phyloP scores from a whole-genome alignment of 2,888 invertebrate genomes.

The Eutolmus rufibarbis region DNA sequence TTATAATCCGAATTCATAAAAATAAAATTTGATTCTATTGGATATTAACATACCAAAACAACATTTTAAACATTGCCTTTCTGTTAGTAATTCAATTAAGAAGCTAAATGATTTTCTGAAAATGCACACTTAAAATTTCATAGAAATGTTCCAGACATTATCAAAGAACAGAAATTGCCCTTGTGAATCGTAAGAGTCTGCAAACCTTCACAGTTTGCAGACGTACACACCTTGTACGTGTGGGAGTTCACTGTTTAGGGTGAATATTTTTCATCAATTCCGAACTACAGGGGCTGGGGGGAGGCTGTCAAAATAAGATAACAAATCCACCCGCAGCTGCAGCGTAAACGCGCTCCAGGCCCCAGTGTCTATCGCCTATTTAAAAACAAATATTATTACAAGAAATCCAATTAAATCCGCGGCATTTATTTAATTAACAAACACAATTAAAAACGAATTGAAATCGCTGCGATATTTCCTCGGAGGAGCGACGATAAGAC shows the following conservation, averaged over 20 bases:
- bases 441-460: constrained; percentile 48
- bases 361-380: constrained; percentile 31
- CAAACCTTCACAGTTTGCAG: background rate
- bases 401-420: constrained; percentile 49
- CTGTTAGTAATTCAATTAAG: background rate
- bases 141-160: background rate
- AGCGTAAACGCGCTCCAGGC: background rate
- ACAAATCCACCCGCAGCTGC: constrained; percentile 44
- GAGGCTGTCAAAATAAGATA: constrained; percentile 45
- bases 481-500: constrained; percentile 43
- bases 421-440: constrained; percentile 49
- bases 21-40: background rate
- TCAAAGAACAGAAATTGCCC: background rate
- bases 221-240: background rate
- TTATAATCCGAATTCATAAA: no score
- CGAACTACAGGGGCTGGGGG: constrained; percentile 11
- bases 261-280: constrained; percentile 24
- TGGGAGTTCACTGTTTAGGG: background rate
- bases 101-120: background rate
- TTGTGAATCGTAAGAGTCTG: background rate
- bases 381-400: constrained; percentile 48
- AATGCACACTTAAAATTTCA: background rate
- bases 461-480: constrained; percentile 48
- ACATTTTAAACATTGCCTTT: background rate
- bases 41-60: background rate